Base-by-base conservation (phyloP, 2,113 vertebrate species). In the Tichodroma muraria region DNA sequence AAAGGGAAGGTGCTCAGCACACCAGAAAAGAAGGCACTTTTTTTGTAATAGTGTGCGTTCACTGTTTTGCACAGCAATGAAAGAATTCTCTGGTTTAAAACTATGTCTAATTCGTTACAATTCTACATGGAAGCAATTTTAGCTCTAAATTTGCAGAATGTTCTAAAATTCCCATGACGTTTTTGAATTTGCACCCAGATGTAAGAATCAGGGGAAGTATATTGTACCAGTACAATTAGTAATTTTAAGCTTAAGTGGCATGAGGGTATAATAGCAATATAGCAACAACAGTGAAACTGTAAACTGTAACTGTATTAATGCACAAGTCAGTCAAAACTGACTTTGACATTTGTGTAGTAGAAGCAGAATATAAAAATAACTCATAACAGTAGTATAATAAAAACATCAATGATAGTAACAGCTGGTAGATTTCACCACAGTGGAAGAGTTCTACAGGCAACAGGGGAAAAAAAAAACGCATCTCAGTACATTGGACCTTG, bases 281-380 rank as follows among this genome's bases (percentile, higher is more conserved):
- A 64, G 33, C 5, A 79, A 68, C 27, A 91, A 28, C 53, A 91
- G 38, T 47, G 59, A 47, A 83, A 63, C 14, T 57, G 17, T 65
- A 73, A 85, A 11, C 75, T 80, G 45, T 9, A 45, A 38, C 47
- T 77, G 31, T 25, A 57, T 33, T 72, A 85, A 79, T 27, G 85
- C 33, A 76, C 37, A 82, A 77, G 40, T 40, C 66, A 60, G 65
- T 89, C 63, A 63, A 59, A 64, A 35, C 30, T 77, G 69, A 66
- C 30, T 90, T 76, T 76, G 44, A 76, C 31, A 50, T 68, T 78
- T 57, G 37, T 33, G 42, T 57, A 65, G 53, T 37, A 81, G 63
- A 69, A 93, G 57, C 7, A 89, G 73, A 92, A 72, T 57, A 37
- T 35, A 89, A 91, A 89, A 92, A 75, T 49, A 91, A 85, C 8